Base-by-base conservation (phyloP, 2,797 vertebrate species). In the Perodicticus potto region DNA sequence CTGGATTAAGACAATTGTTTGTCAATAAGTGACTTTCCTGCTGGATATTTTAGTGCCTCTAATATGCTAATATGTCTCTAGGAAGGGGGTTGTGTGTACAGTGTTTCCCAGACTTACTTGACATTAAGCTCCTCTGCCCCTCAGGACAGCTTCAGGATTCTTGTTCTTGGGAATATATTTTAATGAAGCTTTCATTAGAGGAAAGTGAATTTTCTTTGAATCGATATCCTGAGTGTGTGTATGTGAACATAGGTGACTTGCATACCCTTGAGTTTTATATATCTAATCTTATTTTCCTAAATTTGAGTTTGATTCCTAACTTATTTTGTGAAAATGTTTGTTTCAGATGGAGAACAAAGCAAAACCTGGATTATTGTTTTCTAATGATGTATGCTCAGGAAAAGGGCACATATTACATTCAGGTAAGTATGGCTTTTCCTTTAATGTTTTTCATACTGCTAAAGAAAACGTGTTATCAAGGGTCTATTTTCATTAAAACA, bases 371-470 rank as follows among this genome's bases (percentile, higher is more conserved):
- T 98, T 99, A 99, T 96, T 99, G 99, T 97, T 99, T 99, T 98
- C 99, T 99, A 91, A 99, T 99, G 99, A 99, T 99, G 99, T 99
- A 99, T 85, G 99, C 99, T 69, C 99, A 99, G 98, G 99, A 98
- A 98, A 99, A 99, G 98, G 99, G 99, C 2, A 98, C 99, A 97
- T 99, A 99, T 98, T 99, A 99, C 96, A 99, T 99, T 96, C 99
- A 99, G 99, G 99, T 99, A 98, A 97, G 89, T 91, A 53, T 72
- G 73, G 27, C 11, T 87, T 93, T 86, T 91, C 59, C 84, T 95
- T 82, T 69, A n/a, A 40, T 63, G 19, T 77, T 91, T 73, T 70
- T 43, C 55, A 85, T 7, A 27, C 19, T 70, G 85, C 20, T 82
- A 29, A 93, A 84, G 85, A 67, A 80, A 37, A 86, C 53, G 27